A percentile compares a stretch with the other conserved stretches of the same genome.
phyloP scores from a whole-genome alignment of 2,888 invertebrate species.

The Sarcophaga variegata region DNA sequence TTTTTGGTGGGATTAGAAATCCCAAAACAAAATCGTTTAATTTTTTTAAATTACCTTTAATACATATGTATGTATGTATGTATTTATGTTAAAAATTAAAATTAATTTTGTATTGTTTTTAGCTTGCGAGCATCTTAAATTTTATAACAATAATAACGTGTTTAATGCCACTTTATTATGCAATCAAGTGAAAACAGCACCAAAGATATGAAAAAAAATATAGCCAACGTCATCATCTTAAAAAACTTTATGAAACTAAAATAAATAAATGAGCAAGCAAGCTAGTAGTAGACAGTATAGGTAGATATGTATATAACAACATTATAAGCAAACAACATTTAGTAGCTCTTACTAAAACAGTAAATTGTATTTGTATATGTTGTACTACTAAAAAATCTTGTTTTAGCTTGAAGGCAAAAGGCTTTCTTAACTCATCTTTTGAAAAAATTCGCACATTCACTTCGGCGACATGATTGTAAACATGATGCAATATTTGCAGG shows the following conservation, averaged over 20 bases:
- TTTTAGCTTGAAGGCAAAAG: background rate
- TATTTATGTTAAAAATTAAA: background rate
- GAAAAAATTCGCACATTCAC: background rate
- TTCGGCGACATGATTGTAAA: background rate
- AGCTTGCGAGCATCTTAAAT: slow-evolving; percentile 13
- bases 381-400: background rate
- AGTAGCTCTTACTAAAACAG: background rate
- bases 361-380: background rate
- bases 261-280: no score
- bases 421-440: background rate
- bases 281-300: no score
- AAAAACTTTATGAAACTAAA: background rate
- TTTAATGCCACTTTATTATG: slow-evolving; percentile 59
- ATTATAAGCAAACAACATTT: background rate
- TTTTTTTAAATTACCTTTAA: background rate
- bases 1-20: background rate
- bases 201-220: background rate
- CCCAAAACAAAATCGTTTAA: background rate
- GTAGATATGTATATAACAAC: no score
- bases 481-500: background rate
- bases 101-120: background rate
- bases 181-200: slow-evolving; percentile 54
- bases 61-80: background rate
- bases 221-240: background rate
- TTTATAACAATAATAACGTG: slow-evolving; percentile 34